Evolutionary conservation across 2,888 invertebrate genomes (phyloP).

Genomic region (Patella pellucida): DNA sequence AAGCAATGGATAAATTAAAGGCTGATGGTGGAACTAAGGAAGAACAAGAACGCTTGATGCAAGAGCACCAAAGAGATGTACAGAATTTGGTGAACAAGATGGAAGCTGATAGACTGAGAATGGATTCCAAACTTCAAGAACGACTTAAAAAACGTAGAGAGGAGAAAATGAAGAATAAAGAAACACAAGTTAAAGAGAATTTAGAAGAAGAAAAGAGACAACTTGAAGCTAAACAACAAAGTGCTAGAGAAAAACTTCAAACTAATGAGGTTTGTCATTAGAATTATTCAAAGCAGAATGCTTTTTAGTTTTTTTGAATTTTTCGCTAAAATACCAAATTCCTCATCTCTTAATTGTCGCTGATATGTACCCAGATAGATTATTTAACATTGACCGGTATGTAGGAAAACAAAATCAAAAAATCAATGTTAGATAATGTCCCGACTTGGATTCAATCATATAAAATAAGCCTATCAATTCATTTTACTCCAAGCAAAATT

Average conservation of each 20-base stretch:
- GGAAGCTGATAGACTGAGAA: conserved; percentile 65
- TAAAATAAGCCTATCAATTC: too few relatives aligned
- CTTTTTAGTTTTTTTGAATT: too few relatives aligned
- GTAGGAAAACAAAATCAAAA: too few relatives aligned
- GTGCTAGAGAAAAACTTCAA: conserved; percentile 58
- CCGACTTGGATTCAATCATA: too few relatives aligned
- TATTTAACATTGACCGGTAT: too few relatives aligned
- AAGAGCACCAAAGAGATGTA: conserved; percentile 61
- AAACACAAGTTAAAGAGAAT: conserved; percentile 51
- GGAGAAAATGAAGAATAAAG: conserved; percentile 54
- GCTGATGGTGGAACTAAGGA: conserved; percentile 59
- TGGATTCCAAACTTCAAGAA: conserved; percentile 66
- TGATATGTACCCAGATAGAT: too few relatives aligned
- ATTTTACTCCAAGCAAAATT: too few relatives aligned
- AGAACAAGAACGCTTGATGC: conserved; percentile 59
- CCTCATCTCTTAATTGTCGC: too few relatives aligned
- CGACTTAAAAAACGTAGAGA: conserved; percentile 58
- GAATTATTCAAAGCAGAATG: too few relatives aligned
- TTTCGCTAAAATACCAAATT: too few relatives aligned
- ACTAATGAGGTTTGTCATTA: conserved; percentile 53
- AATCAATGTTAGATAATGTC: too few relatives aligned
- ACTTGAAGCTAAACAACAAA: conserved; percentile 57
- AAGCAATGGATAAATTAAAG: conserved; percentile 57
- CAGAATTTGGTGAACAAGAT: conserved; percentile 63
- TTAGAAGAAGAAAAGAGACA: conserved; percentile 52